Conservation (phyloP, 1,140 invertebrate genomes). For the Proctacanthus coquilletti region DNA sequence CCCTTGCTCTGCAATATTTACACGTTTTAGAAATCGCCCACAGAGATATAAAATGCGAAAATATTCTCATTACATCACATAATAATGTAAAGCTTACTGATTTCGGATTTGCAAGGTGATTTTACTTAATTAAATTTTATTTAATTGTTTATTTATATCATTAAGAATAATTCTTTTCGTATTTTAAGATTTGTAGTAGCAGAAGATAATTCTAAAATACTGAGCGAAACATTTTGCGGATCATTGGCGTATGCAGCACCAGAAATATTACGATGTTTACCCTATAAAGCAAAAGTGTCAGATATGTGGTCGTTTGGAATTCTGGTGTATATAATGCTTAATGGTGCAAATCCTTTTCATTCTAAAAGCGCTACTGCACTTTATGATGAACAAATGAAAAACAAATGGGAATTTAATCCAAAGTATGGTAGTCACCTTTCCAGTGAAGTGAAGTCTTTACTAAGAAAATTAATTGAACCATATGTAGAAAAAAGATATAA, state of each 20-base stretch:
- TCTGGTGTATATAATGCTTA: conserved; percentile 55
- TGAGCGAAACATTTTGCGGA: conserved; percentile 55
- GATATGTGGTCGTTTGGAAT: conserved; percentile 57
- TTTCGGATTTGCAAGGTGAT: conserved; percentile 70
- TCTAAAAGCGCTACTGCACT: conserved; percentile 42
- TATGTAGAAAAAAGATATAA: conserved; percentile 39
- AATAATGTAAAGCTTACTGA: conserved; percentile 70
- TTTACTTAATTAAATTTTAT: conserved; percentile 17
- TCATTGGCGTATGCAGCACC: conserved; percentile 55
- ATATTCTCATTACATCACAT: conserved; percentile 57
- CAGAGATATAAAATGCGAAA: conserved; percentile 72
- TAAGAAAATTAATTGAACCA: conserved; percentile 44
- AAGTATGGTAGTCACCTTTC: not conserved
- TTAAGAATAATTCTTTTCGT: too few relatives aligned
- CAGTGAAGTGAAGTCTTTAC: not conserved
- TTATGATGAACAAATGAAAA: not conserved
- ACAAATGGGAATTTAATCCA: not conserved
- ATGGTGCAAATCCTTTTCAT: conserved; percentile 67
- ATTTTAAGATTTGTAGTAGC: too few relatives aligned
- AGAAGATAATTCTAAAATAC: too few relatives aligned
- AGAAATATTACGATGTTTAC: conserved; percentile 45
- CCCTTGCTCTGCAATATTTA: conserved; percentile 59
- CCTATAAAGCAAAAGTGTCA: conserved; percentile 44
- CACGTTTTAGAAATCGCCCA: conserved; percentile 68
- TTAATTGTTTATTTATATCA: not conserved